Evolutionary conservation across 2,888 invertebrate species (phyloP), one percentile per base, ranked within the genome.

Genomic region (Drosophila kambysellisi): DNA sequence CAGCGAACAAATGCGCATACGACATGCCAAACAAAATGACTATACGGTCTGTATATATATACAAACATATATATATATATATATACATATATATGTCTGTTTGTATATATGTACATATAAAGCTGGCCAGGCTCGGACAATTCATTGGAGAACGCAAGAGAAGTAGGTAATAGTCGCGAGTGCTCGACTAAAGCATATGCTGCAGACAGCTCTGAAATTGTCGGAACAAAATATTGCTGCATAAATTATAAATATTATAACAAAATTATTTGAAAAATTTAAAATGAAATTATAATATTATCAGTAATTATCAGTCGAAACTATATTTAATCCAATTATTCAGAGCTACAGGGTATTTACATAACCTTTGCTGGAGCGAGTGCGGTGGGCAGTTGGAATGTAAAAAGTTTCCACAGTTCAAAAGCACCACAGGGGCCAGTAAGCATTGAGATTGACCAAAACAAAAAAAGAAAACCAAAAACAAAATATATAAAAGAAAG

Each of bases 1-100:
- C 79, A 82, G 70, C 79, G 63, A 67, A 79, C 79, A 82, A 74
- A 82, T 74, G 69, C 69, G 63, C 82, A 81, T 50, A 65, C 65
- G 37, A 53, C 43, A 63, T 62, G 37, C 41, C 56, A 58, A 50
- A 53, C 39, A 46, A 52, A 46, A 17, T 25, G 32, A 43, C 39
- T 46, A n/a, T 8, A 65, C 43, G 29, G 43, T 52, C 7, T 29
- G 12, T 30, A 9, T 39, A 52, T 29, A 15, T 20, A 25, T 41
- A 39, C 11, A n/a, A n/a, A n/a, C n/a, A n/a, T 25, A 25, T 25
- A 25, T 25, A 25, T 30, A 9, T 39, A 50, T 29, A 12, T 20
- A 25, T 41, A 39, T 11, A 6, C 43, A 15, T 25, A 7, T 37
- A n/a, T 41, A n/a, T 33, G 39, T 39, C 39, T 70, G 35, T 46